Evolutionary conservation across 2,113 vertebrate genomes (phyloP), one percentile per base, ranked within the genome.

Genomic region (Rhinoderma darwinii): DNA sequence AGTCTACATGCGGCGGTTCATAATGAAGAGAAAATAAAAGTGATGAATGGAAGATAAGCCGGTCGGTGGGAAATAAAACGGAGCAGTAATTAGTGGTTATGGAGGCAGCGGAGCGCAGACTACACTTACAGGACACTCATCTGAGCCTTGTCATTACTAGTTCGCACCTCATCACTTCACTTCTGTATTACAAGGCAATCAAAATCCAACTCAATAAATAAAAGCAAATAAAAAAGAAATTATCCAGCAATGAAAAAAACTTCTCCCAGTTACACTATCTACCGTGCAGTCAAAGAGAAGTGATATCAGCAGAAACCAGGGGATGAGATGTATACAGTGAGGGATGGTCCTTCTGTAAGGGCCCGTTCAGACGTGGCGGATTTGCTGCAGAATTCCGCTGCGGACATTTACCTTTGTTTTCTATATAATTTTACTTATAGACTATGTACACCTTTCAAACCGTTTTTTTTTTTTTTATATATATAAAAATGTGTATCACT

Each of bases 71-170:
- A 84, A 56, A 20, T 39, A 47, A 30, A 54, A 47, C 43, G 50
- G 47, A 86, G 43, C 50, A 5, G 50, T 86, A 79, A 86, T 86
- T 86, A 80, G 84, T 39, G 43, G 15, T 72, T 72, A 72, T 81
- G 47, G 22, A 80, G 18, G 76, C 11, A 70, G n/a, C 35, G 17
- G 59, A 17, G 47, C 39, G 43, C n/a, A 17, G 30, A 27, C 37
- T 75, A 6, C 74, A 47, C 37, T 32, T n/a, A 61, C 39, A 39
- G 83, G 59, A 56, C 83, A 76, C n/a, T 61, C 54, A 73, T 39
- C 5, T 68, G 30, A 14, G 63, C 44, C 61, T 27, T 50, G 43
- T 44, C 27, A 44, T 43, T 85, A 77, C 18, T 15, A 8, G 0
- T 32, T 37, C 4, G 30, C 41, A 50, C 81, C 81, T 72, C 81